phyloP scores from a whole-genome alignment of 2,113 vertebrate genomes.

The Cyphotilapia sp. region DNA sequence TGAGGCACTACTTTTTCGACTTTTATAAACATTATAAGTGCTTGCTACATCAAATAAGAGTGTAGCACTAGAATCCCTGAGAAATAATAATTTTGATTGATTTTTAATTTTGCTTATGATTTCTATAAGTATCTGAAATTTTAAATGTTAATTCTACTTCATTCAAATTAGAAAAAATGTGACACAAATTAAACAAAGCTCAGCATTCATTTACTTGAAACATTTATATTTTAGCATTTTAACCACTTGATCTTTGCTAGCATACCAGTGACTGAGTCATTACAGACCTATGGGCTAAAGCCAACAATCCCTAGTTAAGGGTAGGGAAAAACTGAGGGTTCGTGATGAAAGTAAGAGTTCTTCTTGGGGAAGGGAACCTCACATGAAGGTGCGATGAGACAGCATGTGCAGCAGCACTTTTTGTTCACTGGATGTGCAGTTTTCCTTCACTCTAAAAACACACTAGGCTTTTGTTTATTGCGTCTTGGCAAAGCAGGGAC shows the following conservation, averaged over 20 bases:
- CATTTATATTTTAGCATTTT: not conserved
- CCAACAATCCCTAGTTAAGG: not conserved
- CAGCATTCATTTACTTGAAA: not conserved
- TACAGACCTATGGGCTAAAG: not conserved
- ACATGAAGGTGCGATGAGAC: not conserved
- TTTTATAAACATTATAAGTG: not conserved
- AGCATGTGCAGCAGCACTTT: not conserved
- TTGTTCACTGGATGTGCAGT: conserved; percentile 17
- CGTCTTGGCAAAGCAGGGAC: conserved; percentile 27
- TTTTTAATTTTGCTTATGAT: not conserved
- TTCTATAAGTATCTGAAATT: not conserved
- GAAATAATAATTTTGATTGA: not conserved
- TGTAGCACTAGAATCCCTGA: not conserved
- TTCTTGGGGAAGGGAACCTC: not conserved
- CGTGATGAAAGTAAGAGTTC: rapidly evolving
- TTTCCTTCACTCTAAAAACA: conserved; percentile 27
- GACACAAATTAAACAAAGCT: not conserved
- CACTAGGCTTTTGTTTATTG: conserved; percentile 63
- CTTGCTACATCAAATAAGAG: not conserved
- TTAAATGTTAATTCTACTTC: not conserved
- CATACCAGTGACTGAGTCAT: not conserved
- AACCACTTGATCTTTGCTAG: not conserved
- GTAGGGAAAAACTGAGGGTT: not conserved
- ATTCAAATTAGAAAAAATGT: not conserved
- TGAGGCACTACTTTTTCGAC: not conserved